Base-by-base conservation (phyloP, 1,140 invertebrate genomes). In the Drosophila oshimai region DNA sequence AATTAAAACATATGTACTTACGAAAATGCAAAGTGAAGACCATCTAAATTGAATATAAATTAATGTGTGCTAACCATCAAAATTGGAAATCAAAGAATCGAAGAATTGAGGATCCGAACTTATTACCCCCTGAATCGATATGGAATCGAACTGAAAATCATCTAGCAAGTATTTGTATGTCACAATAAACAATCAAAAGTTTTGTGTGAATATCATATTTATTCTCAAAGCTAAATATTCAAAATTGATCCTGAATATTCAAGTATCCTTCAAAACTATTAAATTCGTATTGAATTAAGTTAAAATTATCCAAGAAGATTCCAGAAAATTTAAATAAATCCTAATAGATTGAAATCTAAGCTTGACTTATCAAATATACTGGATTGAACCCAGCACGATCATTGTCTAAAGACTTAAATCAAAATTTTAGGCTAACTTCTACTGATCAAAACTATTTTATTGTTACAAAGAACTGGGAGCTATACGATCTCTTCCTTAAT, bases 141-240 rank as follows among this genome's bases (percentile, higher is more conserved):
- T 49, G 15, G 12, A 15, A 9, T 17, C 7, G 12, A 50, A 29
- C 26, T 49, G 15, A 3, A 22, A 26, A 20, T n/a, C 26, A 15
- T 22, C 4, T 18, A 54, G 41, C 51, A 55, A 55, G 26, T 31
- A 55, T 54, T 4, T 7, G 15, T 18, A 4, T 55, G 31, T 50
- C 10, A 12, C 10, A 9, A 1, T 17, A 33, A 53, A 7, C 24
- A 31, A 33, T 53, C n/a, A 6, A 51, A 17, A 15, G 6, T 15
- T 12, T n/a, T 18, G 20, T 53, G 46, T 55, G 20, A 53, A 22
- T 33, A 18, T 31, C 44, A 51, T 55, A 57, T 33, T 24, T 57
- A 53, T 22, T 53, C 46, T 3, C 20, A 51, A 55, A 55, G 7
- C 1, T 12, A 51, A 2, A 24, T 22, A 51, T 9, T 12, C 10